Percentiles rank a stretch among this genome's conserved stretches.
These are phyloP conservation scores for Otus scops DNA, from an alignment of 2,797 vertebrate species.

Conservation along the genomic window DNA sequence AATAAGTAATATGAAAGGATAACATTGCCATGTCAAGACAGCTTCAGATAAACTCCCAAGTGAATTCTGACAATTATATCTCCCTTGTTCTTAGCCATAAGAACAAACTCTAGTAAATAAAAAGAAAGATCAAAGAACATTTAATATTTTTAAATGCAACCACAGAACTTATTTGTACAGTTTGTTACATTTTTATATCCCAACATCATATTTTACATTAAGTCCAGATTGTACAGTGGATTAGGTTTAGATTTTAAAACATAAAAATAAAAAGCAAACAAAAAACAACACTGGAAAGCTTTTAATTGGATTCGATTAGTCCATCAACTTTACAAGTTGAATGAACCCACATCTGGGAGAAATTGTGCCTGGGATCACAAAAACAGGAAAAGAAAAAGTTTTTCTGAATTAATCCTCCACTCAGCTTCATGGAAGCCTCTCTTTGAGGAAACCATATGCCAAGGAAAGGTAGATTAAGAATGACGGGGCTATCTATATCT, in stretches of 20 bases:
- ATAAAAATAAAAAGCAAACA: background rate
- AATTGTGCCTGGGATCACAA: background rate
- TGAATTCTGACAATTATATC: background rate
- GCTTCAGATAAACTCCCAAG: background rate
- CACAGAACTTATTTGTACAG: slow-evolving; percentile 18
- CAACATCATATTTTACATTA: slow-evolving; percentile 36
- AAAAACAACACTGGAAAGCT: background rate
- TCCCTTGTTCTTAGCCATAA: slow-evolving; percentile 11
- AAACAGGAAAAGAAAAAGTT: background rate
- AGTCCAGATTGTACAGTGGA: slow-evolving; percentile 14
- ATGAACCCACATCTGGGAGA: slow-evolving; percentile 2
- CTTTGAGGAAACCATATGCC: background rate
- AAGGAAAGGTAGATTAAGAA: background rate
- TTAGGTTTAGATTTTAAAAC: background rate
- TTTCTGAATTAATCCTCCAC: background rate
- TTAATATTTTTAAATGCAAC: slow-evolving; percentile 19
- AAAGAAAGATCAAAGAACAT: slow-evolving; percentile 38
- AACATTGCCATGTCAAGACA: background rate
- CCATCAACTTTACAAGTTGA: background rate
- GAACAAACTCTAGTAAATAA: slow-evolving; percentile 40
- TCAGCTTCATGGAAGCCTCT: background rate
- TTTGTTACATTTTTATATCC: slow-evolving; percentile 16
- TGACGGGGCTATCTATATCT: rapidly evolving
- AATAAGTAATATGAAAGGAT: background rate
- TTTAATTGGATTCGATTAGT: background rate